phyloP scores from a whole-genome alignment of 1,140 invertebrate genomes.

The Gryllus bimaculatus region DNA sequence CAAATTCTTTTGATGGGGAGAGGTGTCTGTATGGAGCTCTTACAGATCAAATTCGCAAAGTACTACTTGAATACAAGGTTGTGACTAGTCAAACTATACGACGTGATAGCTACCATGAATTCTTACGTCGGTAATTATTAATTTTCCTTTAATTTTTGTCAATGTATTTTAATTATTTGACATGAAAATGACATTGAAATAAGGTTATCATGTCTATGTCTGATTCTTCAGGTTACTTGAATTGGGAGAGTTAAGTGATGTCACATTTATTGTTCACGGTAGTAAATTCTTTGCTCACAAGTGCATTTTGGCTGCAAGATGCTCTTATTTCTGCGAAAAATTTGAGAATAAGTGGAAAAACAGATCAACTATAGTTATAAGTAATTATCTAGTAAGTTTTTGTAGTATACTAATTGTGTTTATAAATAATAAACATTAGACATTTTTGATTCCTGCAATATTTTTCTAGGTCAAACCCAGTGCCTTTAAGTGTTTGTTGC shows the following conservation, averaged over 20 bases:
- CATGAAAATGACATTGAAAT: background rate
- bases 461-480: constrained; percentile 33
- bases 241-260: constrained; percentile 34
- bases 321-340: constrained; percentile 37
- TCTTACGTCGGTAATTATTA: constrained; percentile 36
- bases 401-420: background rate
- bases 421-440: too few relatives aligned
- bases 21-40: constrained; percentile 47
- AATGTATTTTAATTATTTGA: too few relatives aligned
- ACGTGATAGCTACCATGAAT: constrained; percentile 43
- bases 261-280: constrained; percentile 37
- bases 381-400: constrained; percentile 32
- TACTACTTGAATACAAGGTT: constrained; percentile 39
- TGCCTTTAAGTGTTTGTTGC: constrained; percentile 36
- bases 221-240: constrained; percentile 34
- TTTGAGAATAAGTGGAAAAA: constrained; percentile 37
- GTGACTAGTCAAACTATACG: constrained; percentile 38
- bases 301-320: constrained; percentile 38
- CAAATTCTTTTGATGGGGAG: constrained; percentile 50
- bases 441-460: background rate
- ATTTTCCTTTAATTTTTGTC: background rate
- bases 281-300: constrained; percentile 35
- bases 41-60: constrained; percentile 39
- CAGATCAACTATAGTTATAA: constrained; percentile 30
- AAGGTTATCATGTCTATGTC: constrained; percentile 13